Evolutionary conservation across 2,888 invertebrate genomes (phyloP), one percentile per base, ranked within the genome.

Genomic region (Trichopria drosophilae): DNA sequence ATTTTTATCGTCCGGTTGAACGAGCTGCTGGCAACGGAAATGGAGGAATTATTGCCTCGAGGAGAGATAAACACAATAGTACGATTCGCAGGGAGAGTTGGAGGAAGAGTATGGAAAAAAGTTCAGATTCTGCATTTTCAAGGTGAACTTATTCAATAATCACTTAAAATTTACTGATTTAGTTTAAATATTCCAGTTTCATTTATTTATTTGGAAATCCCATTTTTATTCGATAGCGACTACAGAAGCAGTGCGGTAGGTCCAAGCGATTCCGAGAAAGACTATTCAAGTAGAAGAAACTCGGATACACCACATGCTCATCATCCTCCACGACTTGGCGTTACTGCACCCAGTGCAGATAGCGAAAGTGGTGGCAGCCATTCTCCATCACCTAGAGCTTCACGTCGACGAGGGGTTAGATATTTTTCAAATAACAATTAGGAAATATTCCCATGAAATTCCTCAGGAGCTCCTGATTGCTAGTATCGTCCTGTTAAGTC

Each of bases 1-100:
- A 99, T 78, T 99, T 99, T 79, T 97, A 95, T 79, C 85, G 97
- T 41, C 91, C 94, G 6, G 86, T 94, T 62, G 92, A 93, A 73
- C 83, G 85, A 53, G 81, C 83, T 55, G 81, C 79, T 4, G 66
- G 57, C 16, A 63, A 62, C 57, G 69, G 55, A 7, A n/a, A n/a
- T n/a, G 7, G 10, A 53, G 73, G 67, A 68, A 64, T 69, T 62
- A 77, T 46, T 73, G 61, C 65, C 7, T 50, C 65, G 12, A 62
- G 80, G 43, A 77, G 77, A 37, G 75, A 78, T 41, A 75, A 78
- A 41, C 80, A 80, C 64, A 80, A 82, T 12, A 74, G 77, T 5
- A 84, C 82, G 34, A 81, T 90, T 58, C 83, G 91, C 3, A 82
- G 92, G 24, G 92, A 93, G 70, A 92, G 91, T 15, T 93, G 93